Evolutionary conservation across 2,113 vertebrate species (phyloP), one percentile per base, ranked within the genome.

Genomic region (Protomyctophum bolini): DNA sequence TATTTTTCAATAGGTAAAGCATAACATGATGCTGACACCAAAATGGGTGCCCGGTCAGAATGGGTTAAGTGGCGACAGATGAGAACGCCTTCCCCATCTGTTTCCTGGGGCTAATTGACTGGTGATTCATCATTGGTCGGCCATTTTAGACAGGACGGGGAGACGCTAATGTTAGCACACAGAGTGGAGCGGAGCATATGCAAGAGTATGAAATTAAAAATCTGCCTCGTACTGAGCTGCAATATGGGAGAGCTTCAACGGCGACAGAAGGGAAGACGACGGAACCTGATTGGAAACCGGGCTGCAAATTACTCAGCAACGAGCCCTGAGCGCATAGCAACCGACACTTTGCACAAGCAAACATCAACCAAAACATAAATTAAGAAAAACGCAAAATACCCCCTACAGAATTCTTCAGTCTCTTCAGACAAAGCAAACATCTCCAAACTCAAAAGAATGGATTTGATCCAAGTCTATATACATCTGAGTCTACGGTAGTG

Each of bases 251-350:
- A 78, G 47, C 71, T 74, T 83, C 72, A 82, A 83, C 72, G 73
- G 51, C 54, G 76, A 75, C 82, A 86, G 88, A 86, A 83, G 86
- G 81, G 21, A 10, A 59, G 73, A 86, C 76, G 86, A 86, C 79
- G 76, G 69, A 69, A 59, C 6, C 63, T 75, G 77, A 80, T 80
- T 82, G 74, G 65, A 83, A 66, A 65, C 64, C 52, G 63, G 62
- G 68, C 66, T 68, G 63, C 59, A 77, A 65, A 63, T 64, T 10
- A 76, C 54, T 68, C n/a, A 62, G 68, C 71, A 75, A 76, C 63
- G 10, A 58, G 71, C 66, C 58, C 0, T 0, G 60, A 76, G 55
- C 50, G 47, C 9, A 14, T 45, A 67, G 72, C 54, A 61, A 48
- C 0, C 33, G 33, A 3, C 33, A 6, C 46, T 3, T 71, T 10